Evolutionary conservation across 2,113 vertebrate species (phyloP).

Genomic region (Muntiacus reevesi): DNA sequence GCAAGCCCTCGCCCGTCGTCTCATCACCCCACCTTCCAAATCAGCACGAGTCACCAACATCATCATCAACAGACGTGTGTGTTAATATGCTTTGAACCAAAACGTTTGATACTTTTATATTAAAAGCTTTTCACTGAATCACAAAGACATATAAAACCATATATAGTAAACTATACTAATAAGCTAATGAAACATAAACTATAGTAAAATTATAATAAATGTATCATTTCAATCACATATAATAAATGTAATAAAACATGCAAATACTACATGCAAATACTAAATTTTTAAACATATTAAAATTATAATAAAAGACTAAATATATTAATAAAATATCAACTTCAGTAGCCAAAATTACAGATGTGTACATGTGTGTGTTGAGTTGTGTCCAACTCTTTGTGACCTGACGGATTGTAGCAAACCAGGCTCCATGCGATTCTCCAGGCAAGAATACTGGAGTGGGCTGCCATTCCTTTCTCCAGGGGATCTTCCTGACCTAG

Average conservation of each 20-base stretch:
- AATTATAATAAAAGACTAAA: background rate
- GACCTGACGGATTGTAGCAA: rapidly evolving
- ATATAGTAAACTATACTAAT: background rate
- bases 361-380: background rate
- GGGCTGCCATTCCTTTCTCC: background rate
- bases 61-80: background rate
- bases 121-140: background rate
- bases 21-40: background rate
- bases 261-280: background rate
- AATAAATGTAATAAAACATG: background rate
- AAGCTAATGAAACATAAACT: background rate
- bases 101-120: background rate
- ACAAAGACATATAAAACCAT: background rate
- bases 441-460: background rate
- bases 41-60: background rate
- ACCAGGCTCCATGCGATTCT: background rate
- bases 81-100: background rate
- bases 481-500: background rate
- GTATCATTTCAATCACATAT: background rate
- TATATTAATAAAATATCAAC: background rate
- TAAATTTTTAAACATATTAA: background rate
- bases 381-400: background rate
- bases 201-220: background rate
- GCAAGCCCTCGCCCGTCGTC: background rate
- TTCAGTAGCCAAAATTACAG: background rate